Evolutionary conservation across 1,140 invertebrate genomes (phyloP).

Genomic region (Leguminivora glycinivorella): DNA sequence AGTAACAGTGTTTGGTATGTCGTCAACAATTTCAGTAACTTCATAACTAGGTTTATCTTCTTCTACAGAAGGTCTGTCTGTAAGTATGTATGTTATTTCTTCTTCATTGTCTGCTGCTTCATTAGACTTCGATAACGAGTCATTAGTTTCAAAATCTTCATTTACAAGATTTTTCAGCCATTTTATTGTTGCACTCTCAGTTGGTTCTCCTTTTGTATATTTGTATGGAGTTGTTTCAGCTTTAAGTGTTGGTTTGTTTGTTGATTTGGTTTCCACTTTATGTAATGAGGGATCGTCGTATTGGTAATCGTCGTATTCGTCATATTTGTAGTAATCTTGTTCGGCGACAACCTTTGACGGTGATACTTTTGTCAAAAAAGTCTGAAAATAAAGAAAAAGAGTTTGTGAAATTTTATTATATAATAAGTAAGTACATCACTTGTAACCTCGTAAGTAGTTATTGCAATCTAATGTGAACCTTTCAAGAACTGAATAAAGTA

Average conservation of each 20-base stretch:
- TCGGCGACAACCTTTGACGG: neutral
- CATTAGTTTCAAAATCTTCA: neutral
- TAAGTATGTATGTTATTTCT: neutral
- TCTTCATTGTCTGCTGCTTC: neutral
- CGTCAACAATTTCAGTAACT: constrained; percentile 55
- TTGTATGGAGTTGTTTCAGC: neutral
- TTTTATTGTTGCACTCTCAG: neutral
- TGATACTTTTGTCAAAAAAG: neutral
- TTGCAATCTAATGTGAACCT: too few species aligned
- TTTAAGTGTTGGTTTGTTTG: neutral
- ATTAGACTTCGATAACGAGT: neutral
- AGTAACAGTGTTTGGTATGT: constrained; percentile 50
- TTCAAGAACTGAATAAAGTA: too few species aligned
- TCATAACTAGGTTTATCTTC: constrained; percentile 40
- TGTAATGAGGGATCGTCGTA: neutral
- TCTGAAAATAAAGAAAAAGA: neutral
- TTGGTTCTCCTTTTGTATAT: neutral
- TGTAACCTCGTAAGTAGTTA: too few species aligned
- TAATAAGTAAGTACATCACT: too few species aligned
- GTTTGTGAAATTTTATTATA: neutral
- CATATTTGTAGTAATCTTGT: constrained; percentile 11
- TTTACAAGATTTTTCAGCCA: neutral
- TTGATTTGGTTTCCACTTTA: too few species aligned
- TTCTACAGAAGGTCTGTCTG: constrained; percentile 5
- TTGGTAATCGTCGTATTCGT: neutral